Evolutionary conservation across 2,113 vertebrate species (phyloP).

Genomic region (Desmodus rotundus): DNA sequence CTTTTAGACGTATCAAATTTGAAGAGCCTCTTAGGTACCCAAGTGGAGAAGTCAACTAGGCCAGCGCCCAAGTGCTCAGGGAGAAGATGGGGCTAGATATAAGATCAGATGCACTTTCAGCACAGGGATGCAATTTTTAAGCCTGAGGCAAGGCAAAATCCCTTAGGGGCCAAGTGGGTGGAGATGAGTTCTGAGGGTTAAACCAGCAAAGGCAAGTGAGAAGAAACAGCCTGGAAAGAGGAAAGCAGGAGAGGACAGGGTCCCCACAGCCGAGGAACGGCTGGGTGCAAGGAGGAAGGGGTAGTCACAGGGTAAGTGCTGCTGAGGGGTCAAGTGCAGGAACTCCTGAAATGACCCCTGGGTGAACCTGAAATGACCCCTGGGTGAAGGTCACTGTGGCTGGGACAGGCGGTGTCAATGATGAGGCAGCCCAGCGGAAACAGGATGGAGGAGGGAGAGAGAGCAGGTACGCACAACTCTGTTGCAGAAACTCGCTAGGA

Average conservation of each 20-base stretch:
- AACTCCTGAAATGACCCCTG: not conserved
- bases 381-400: no score
- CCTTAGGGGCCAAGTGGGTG: rapidly evolving
- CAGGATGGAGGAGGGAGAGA: no score
- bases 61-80: not conserved
- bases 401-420: not conserved
- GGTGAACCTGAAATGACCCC: not conserved
- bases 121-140: rapidly evolving
- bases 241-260: no score
- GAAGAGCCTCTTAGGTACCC: not conserved
- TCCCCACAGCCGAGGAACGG: not conserved
- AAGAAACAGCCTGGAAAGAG: not conserved
- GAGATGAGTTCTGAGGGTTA: no score
- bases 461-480: rapidly evolving
- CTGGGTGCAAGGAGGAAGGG: not conserved
- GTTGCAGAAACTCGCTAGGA: not conserved
- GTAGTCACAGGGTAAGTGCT: not conserved
- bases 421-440: not conserved
- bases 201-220: not conserved
- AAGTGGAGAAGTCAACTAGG: not conserved
- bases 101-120: no score
- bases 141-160: not conserved
- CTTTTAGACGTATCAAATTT: not conserved
- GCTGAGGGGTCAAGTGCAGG: rapidly evolving
- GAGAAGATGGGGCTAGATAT: not conserved